Evolutionary conservation across 2,113 vertebrate species (phyloP).

Genomic region (Mohoua ochrocephala): DNA sequence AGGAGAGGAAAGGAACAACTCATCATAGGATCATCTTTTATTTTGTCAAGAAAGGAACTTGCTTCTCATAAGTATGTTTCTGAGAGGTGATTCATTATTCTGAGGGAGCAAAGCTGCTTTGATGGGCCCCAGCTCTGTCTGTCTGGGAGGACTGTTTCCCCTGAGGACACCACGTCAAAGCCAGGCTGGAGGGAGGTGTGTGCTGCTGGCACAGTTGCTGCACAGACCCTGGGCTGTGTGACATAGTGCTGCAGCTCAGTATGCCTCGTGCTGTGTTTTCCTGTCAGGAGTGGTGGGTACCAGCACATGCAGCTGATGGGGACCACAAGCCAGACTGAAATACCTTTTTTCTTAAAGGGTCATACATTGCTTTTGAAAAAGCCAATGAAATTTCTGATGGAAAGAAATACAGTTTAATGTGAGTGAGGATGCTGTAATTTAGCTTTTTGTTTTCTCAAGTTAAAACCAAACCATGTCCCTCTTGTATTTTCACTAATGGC

Average conservation of each 20-base stretch:
- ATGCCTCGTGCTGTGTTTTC: background rate
- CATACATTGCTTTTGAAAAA: background rate
- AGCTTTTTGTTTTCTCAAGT: background rate
- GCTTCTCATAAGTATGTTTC: background rate
- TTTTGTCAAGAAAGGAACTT: background rate
- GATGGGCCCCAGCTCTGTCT: background rate
- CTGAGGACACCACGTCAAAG: background rate
- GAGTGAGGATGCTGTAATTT: background rate
- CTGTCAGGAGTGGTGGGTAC: background rate
- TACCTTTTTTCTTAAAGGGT: rapidly evolving
- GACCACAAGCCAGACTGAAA: background rate
- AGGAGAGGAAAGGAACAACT: background rate
- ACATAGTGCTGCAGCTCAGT: background rate
- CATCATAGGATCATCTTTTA: background rate
- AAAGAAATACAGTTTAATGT: background rate
- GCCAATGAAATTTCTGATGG: background rate
- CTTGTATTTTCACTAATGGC: background rate
- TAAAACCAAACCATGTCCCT: background rate
- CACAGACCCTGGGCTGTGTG: background rate
- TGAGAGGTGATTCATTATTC: background rate
- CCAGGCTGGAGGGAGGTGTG: background rate
- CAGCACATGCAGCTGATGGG: background rate
- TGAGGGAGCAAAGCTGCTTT: background rate
- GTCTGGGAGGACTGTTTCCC: background rate
- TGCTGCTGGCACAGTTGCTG: rapidly evolving